phyloP scores from a whole-genome alignment of 2,113 vertebrate species.

The Nycticorax nycticorax region DNA sequence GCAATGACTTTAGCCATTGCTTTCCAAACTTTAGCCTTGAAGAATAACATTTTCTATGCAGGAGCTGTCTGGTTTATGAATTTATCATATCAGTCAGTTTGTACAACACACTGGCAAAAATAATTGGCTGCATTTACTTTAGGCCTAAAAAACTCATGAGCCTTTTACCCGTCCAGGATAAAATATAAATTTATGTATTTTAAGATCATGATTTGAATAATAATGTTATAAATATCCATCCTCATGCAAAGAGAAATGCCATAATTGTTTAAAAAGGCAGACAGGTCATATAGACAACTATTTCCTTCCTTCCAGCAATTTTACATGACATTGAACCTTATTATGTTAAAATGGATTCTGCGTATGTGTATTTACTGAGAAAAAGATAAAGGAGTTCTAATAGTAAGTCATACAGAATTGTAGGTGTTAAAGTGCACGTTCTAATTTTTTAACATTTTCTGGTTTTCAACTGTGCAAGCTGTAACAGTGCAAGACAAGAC shows the following conservation, averaged over 20 bases:
- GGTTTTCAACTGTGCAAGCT: neutral
- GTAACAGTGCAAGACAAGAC: neutral
- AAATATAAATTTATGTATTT: neutral
- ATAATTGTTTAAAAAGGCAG: neutral
- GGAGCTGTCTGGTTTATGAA: neutral
- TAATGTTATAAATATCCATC: neutral
- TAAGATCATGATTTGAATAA: neutral
- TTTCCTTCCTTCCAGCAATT: neutral
- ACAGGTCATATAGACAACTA: neutral
- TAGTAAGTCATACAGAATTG: neutral
- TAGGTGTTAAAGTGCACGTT: neutral
- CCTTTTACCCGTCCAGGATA: neutral
- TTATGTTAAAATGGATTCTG: neutral
- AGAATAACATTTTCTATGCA: neutral
- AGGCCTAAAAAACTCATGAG: neutral
- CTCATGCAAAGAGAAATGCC: neutral
- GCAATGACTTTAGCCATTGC: neutral
- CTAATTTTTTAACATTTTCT: neutral
- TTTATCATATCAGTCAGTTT: neutral
- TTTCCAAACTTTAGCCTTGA: neutral
- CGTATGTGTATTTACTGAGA: neutral
- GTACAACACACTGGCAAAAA: neutral
- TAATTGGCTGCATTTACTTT: neutral
- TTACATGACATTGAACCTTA: fast-evolving
- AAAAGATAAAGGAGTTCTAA: neutral